These are phyloP conservation scores for Ferdinandea cuprea DNA, from an alignment of 2,888 invertebrate genomes.

Conservation along the genomic window DNA sequence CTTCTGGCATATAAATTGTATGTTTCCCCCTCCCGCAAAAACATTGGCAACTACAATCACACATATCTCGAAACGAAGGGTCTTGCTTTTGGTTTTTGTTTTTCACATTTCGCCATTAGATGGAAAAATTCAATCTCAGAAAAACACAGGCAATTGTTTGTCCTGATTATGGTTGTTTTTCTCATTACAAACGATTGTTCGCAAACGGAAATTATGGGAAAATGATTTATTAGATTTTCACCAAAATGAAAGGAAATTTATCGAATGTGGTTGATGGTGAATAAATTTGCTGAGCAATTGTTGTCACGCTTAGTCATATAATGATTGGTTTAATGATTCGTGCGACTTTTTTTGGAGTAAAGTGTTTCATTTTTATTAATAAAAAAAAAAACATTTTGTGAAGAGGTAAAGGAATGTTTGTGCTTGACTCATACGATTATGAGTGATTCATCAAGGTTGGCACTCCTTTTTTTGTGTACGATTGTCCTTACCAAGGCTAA, in stretches of 20 bases:
- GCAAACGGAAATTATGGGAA: not conserved
- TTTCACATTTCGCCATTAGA: not conserved
- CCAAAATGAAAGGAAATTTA: not conserved
- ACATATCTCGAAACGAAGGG: not conserved
- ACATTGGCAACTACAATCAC: not conserved
- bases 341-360: not conserved
- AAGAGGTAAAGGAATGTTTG: too few species aligned
- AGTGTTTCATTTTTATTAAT: not conserved
- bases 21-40: conserved; percentile 6
- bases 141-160: not conserved
- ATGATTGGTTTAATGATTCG: not conserved
- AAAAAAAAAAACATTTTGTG: too few species aligned
- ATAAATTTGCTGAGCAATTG: not conserved
- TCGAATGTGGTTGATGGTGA: not conserved
- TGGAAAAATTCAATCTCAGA: not conserved
- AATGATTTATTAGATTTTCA: conserved; percentile 15
- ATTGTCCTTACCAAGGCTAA: too few species aligned
- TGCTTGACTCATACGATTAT: too few species aligned
- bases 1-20: conserved; percentile 31
- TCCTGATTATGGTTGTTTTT: not conserved
- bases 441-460: too few species aligned
- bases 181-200: not conserved
- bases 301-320: not conserved
- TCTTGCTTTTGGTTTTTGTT: not conserved
- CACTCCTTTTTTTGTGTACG: too few species aligned